Evolutionary conservation across 2,113 vertebrate genomes (phyloP).

Genomic region (Erinaceus europaeus): DNA sequence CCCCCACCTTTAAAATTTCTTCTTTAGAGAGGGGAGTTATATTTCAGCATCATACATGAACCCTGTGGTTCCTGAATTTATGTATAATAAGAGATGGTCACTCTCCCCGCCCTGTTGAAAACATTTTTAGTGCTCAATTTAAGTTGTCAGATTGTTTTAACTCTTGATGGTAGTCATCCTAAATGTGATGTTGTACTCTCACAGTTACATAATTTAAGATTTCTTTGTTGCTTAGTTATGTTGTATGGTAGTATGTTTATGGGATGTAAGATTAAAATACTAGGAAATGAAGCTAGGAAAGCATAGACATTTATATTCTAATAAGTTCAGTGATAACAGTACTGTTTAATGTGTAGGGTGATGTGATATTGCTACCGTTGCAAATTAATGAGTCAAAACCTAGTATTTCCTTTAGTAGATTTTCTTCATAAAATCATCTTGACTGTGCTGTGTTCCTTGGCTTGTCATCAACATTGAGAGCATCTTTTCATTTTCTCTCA

Average conservation of each 20-base stretch:
- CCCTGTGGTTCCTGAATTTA: no score
- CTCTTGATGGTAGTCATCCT: constrained; percentile 25
- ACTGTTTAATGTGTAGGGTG: not conserved
- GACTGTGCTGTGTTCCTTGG: constrained; percentile 52
- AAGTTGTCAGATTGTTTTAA: constrained; percentile 3
- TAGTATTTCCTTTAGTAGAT: constrained; percentile 9
- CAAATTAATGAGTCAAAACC: constrained; percentile 3
- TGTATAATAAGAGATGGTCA: no score
- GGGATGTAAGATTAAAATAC: constrained; percentile 1
- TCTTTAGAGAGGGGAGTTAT: no score
- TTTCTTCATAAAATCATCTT: constrained; percentile 57
- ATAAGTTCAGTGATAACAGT: not conserved
- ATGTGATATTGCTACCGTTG: constrained; percentile 11
- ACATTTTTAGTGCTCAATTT: no score
- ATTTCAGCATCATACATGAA: no score
- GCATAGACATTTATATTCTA: not conserved
- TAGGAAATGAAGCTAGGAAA: constrained; percentile 32
- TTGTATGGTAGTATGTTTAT: not conserved
- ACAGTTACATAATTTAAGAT: not conserved
- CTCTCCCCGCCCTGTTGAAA: no score
- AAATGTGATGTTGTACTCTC: not conserved
- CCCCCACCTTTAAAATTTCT: no score
- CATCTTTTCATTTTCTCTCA: constrained; percentile 56
- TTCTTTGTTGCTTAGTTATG: not conserved
- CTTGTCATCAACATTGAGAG: constrained; percentile 54